Evolutionary conservation across 2,797 vertebrate species (phyloP).

Genomic region (Macroramphosus scolopax): DNA sequence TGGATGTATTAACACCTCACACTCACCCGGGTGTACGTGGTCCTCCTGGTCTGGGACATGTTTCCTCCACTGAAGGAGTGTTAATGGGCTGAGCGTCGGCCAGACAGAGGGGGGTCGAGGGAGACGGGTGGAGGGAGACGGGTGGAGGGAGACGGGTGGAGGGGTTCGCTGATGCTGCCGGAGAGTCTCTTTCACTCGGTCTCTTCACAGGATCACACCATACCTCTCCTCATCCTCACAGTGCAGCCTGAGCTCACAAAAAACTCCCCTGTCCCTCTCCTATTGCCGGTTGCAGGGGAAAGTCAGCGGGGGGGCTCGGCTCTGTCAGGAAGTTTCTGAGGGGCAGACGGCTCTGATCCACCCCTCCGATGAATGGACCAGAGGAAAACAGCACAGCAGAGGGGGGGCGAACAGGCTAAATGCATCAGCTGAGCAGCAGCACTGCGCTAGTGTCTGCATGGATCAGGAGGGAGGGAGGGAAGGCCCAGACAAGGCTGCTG

Average conservation of each 20-base stretch:
- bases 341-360: slow-evolving; percentile 9
- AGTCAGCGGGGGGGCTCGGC: slow-evolving; percentile 6
- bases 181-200: slow-evolving; percentile 31
- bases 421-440: slow-evolving; percentile 83
- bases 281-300: slow-evolving; percentile 19
- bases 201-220: slow-evolving; percentile 52
- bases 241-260: slow-evolving; percentile 9
- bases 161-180: slow-evolving; percentile 54
- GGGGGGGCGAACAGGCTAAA: slow-evolving; percentile 18
- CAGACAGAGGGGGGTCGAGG: slow-evolving; percentile 52
- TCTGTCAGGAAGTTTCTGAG: slow-evolving; percentile 25
- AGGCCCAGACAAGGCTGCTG: slow-evolving; percentile 65
- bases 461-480: slow-evolving; percentile 73
- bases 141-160: slow-evolving; percentile 31
- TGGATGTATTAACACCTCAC: slow-evolving; percentile 11
- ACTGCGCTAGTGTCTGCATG: slow-evolving; percentile 85
- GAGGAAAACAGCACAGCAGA: slow-evolving; percentile 17
- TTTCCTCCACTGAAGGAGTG: slow-evolving; percentile 43
- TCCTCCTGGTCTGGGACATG: slow-evolving; percentile 92
- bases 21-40: slow-evolving; percentile 87
- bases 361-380: slow-evolving; percentile 24
- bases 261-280: slow-evolving; percentile 21
- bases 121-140: slow-evolving; percentile 32
- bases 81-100: slow-evolving; percentile 29
- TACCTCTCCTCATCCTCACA: slow-evolving; percentile 40